These are phyloP conservation scores for Halichoeres trimaculatus DNA, from an alignment of 2,113 vertebrate genomes.

Conservation along the genomic window DNA sequence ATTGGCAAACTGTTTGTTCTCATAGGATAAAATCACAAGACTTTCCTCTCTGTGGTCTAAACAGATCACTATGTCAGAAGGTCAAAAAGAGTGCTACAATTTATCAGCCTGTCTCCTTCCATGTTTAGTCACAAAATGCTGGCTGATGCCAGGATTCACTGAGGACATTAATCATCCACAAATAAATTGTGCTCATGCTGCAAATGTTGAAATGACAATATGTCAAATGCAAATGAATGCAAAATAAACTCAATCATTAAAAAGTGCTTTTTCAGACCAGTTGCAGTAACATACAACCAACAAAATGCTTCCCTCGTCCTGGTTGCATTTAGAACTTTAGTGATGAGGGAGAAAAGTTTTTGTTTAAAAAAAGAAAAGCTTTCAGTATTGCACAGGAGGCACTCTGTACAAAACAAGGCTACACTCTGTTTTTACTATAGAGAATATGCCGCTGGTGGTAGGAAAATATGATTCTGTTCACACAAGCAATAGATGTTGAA, in stretches of 20 bases:
- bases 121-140: constrained; percentile 45
- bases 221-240: constrained; percentile 4
- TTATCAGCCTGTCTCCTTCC: constrained; percentile 50
- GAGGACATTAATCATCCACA: constrained; percentile 9
- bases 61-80: constrained; percentile 65
- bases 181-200: constrained; percentile 15
- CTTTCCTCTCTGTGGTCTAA: constrained; percentile 56
- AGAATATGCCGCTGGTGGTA: too few species aligned
- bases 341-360: too few species aligned
- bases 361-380: too few species aligned
- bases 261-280: neutral
- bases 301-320: too few species aligned
- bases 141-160: constrained; percentile 27
- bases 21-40: constrained; percentile 70
- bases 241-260: neutral
- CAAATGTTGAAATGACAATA: constrained; percentile 14
- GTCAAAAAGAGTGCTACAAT: constrained; percentile 59
- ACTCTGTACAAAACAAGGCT: too few species aligned
- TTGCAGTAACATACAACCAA: neutral
- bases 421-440: too few species aligned
- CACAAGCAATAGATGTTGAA: too few species aligned
- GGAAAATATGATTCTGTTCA: too few species aligned
- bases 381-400: too few species aligned
- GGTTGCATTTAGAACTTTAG: too few species aligned
- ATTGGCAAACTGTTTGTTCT: constrained; percentile 77